phyloP scores from a whole-genome alignment of 92 coral and sea anemone species.

The Zoanthus gigantus region DNA sequence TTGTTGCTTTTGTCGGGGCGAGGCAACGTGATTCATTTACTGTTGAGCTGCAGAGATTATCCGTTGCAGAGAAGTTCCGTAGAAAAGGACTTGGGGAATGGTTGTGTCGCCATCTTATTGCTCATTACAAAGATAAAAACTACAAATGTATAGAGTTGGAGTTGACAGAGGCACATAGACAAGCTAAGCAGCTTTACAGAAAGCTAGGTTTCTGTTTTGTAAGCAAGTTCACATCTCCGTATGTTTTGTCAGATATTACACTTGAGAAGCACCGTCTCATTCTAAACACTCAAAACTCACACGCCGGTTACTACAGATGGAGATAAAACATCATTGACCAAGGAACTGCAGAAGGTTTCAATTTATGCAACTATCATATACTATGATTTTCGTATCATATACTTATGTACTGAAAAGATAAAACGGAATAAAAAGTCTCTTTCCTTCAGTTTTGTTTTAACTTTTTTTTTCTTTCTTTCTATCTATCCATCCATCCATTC shows the following conservation, averaged over 20 bases:
- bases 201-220: slow-evolving; percentile 70
- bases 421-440: too few relatives aligned
- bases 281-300: slow-evolving; percentile 30
- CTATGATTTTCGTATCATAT: too few relatives aligned
- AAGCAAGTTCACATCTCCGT: slow-evolving; percentile 57
- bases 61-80: slow-evolving; percentile 70
- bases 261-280: slow-evolving; percentile 62
- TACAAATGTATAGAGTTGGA: slow-evolving; percentile 70
- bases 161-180: slow-evolving; percentile 78
- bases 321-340: not conserved
- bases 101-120: slow-evolving; percentile 70
- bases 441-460: too few relatives aligned
- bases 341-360: too few relatives aligned
- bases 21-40: slow-evolving; percentile 64
- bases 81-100: slow-evolving; percentile 77
- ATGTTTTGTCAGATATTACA: slow-evolving; percentile 63
- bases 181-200: slow-evolving; percentile 75
- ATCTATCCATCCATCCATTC: too few relatives aligned
- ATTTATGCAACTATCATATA: too few relatives aligned
- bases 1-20: slow-evolving; percentile 79
- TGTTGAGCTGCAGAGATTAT: slow-evolving; percentile 79
- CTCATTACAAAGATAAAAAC: slow-evolving; percentile 63
- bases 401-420: too few relatives aligned
- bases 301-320: slow-evolving; percentile 13
- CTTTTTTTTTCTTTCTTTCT: too few relatives aligned